Evolutionary conservation across 2,888 invertebrate genomes (phyloP).

Genomic region (Aspidiotus rigidus): DNA sequence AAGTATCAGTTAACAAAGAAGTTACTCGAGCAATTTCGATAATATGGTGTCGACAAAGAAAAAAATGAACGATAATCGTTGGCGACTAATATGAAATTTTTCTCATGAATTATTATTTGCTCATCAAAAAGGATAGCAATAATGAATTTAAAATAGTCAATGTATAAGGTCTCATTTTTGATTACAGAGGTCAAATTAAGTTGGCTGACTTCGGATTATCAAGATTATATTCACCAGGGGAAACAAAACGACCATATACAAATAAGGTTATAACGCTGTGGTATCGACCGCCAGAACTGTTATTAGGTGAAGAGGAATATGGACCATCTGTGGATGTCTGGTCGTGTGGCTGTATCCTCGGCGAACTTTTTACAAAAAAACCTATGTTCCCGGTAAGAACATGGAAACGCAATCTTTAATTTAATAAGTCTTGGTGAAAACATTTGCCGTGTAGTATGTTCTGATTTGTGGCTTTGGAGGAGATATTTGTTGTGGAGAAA

Average conservation of each 20-base stretch:
- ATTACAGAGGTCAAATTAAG: constrained; percentile 88
- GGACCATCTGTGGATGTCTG: constrained; percentile 98
- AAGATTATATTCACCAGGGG: constrained; percentile 87
- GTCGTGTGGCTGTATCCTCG: constrained; percentile 99
- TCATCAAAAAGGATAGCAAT: too few species aligned
- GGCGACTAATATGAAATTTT: too few species aligned
- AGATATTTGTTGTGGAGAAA: too few species aligned
- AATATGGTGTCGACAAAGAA: too few species aligned
- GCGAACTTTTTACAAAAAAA: constrained; percentile 93
- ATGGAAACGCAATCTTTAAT: not conserved
- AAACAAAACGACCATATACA: constrained; percentile 89
- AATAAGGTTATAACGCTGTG: constrained; percentile 98
- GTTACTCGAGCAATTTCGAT: too few species aligned
- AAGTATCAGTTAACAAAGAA: too few species aligned
- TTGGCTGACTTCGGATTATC: constrained; percentile 97
- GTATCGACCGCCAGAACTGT: constrained; percentile 97
- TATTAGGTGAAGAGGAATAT: constrained; percentile 93
- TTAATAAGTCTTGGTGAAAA: constrained; percentile 38
- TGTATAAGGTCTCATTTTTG: constrained; percentile 29
- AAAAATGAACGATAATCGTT: too few species aligned
- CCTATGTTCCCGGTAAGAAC: constrained; percentile 80
- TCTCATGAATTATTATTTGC: too few species aligned
- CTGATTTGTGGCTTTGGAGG: too few species aligned
- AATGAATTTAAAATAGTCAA: not conserved
- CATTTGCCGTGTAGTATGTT: too few species aligned